Evolutionary conservation across 2,113 vertebrate species (phyloP), one percentile per base, ranked within the genome.

Genomic region (Chlamydotis undulata): DNA sequence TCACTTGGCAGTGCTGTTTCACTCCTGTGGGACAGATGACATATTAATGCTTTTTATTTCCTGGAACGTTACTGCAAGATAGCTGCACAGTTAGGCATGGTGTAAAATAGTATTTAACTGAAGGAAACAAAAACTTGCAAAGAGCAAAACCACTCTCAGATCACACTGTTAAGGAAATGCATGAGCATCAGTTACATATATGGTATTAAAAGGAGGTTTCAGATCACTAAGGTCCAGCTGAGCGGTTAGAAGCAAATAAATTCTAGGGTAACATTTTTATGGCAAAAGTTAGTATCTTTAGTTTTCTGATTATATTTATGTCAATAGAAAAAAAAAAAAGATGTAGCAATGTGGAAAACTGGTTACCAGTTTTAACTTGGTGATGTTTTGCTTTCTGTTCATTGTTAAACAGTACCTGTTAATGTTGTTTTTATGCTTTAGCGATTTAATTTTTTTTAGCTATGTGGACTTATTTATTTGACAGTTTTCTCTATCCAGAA

Each of bases 381-480:
- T 86, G 69, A 52, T 86, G 17, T 87, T 81, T 86, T 89, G 24
- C 49, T 73, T 90, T 91, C 76, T 89, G 39, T 91, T 93, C 19
- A 28, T 52, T 79, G 52, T 90, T 87, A 79, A 67, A 59, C 41
- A 45, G 68, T 96, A 95, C 64, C 12, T 1, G 4, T 83, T 94
- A 41, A 71, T 67, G 53, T 86, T 74, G 60, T 29, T 87, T 87
- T 95, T 80, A 73, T 80, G 45, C 74, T 85, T 60, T 55, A 75
- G 67, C 64, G 89, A 19, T 87, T 95, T 93, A 49, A 28, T 39
- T 24, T 60, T 83, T 96, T 91, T 19, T 91, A 83, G 57, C 28
- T 92, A 3, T 87, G 64, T 59, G n/a, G 19, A 52, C 82, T 90
- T 80, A 95, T 97, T 97, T 97, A 86, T 98, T 97, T 95, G 76